phyloP scores from a whole-genome alignment of 2,888 invertebrate species.

The Stegophylla sp. region DNA sequence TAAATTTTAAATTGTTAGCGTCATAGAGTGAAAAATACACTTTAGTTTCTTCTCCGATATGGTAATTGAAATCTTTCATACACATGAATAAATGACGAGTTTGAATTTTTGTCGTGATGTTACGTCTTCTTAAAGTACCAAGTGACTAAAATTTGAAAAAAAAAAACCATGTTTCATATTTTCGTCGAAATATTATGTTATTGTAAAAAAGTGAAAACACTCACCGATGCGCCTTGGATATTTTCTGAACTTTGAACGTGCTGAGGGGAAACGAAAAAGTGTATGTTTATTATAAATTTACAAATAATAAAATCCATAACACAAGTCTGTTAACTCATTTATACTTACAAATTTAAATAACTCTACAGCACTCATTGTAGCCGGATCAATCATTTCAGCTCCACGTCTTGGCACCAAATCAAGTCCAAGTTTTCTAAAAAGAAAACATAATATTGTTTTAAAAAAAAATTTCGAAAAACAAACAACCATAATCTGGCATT shows the following conservation, averaged over 20 bases:
- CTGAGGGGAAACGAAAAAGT: conserved; percentile 64
- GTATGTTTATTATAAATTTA: conserved; percentile 6
- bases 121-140: conserved; percentile 38
- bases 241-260: conserved; percentile 69
- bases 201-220: conserved; percentile 60
- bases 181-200: neutral
- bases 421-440: conserved; percentile 82
- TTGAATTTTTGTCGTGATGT: conserved; percentile 69
- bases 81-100: conserved; percentile 85
- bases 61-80: conserved; percentile 86
- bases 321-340: too few species aligned
- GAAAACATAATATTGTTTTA: conserved; percentile 48
- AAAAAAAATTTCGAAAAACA: neutral
- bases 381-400: conserved; percentile 88
- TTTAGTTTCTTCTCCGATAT: conserved; percentile 86
- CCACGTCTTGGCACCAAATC: conserved; percentile 91
- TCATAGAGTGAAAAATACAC: conserved; percentile 87
- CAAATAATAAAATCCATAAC: neutral
- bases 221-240: conserved; percentile 67
- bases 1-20: conserved; percentile 76
- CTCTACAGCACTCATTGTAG: conserved; percentile 86
- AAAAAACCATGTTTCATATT: neutral
- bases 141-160: conserved; percentile 10
- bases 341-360: conserved; percentile 82
- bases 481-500: too few species aligned